Base-by-base conservation (phyloP, 64 coral and sea anemone genomes). In the Acropora tenuis region DNA sequence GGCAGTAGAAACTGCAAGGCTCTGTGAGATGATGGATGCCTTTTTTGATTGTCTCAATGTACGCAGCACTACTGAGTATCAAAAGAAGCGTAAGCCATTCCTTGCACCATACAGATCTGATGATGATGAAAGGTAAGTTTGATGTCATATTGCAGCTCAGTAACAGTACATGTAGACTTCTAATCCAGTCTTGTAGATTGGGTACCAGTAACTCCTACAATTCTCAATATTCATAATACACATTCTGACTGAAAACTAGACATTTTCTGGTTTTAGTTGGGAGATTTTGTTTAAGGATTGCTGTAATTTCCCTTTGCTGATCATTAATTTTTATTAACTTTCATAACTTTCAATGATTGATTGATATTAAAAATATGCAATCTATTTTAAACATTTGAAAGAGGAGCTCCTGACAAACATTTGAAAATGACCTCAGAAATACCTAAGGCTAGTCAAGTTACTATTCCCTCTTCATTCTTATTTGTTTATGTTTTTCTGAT, bases 61-160 rank as follows among this genome's bases (percentile, higher is more conserved):
- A 10, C 52, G 52, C 52, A 55, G 52, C 52, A 55, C 52, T 55
- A 55, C 52, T 55, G 52, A 55, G 52, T 7, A 55, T 10, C 52
- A 55, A 55, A 55, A 55, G 52, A 55, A 55, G 52, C 52, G 52
- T 55, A 55, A 55, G 52, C 52, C 52, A 55, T 55, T 55, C 52
- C 52, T 55, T 55, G 52, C 52, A 55, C 1, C 52, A 7, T 3
- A 55, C 52, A 55, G 52, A 55, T 82, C 78, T 63, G 47, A 50
- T 41, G 10, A 72, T 69, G 89, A 90, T 75, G 65, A 57, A 90
- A 90, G 89, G 89, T 90, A 82, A 40, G 78, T 86, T 45, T 86
- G 8, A 55, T 55, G 52, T 82, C 50, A 82, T 59, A 16, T 44
- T 11, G 47, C 50, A 45, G 52, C 52, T 55, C 52, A 55, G 52